A percentile compares a stretch with the other conserved stretches of the same genome.
Conservation (phyloP, 2,888 invertebrate genomes). For the Cheilosia pagana region DNA sequence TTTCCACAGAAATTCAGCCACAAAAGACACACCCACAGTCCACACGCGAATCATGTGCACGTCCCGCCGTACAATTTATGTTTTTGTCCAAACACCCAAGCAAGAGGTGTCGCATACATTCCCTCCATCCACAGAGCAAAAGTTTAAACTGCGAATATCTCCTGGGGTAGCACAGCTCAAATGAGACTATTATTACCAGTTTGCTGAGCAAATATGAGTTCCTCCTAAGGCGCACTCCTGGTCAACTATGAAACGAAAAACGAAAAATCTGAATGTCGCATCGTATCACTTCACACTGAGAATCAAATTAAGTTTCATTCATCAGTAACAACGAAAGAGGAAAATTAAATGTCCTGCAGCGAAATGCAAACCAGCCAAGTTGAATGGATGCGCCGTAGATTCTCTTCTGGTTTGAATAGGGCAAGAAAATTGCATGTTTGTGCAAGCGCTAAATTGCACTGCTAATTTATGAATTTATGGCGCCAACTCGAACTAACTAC, state of each 20-base stretch:
- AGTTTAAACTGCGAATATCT: too few relatives aligned
- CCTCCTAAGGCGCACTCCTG: background rate
- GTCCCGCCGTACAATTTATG: too few relatives aligned
- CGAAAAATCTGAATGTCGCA: constrained; percentile 5
- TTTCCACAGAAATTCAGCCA: too few relatives aligned
- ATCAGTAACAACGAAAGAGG: constrained; percentile 23
- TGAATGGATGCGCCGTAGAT: constrained; percentile 8
- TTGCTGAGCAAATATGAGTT: constrained; percentile 37
- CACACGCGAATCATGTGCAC: too few relatives aligned
- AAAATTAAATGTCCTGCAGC: constrained; percentile 17
- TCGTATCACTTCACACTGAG: background rate
- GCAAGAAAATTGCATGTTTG: constrained; percentile 14
- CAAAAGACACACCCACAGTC: too few relatives aligned
- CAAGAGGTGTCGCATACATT: too few relatives aligned
- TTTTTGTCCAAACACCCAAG: too few relatives aligned
- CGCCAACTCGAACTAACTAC: constrained; percentile 34
- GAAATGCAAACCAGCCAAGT: constrained; percentile 22
- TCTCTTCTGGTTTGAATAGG: constrained; percentile 30
- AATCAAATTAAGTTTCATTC: constrained; percentile 51
- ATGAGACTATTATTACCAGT: constrained; percentile 51
- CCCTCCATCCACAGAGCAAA: too few relatives aligned
- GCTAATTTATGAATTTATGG: constrained; percentile 49
- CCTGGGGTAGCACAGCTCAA: background rate
- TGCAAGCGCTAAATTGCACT: constrained; percentile 30
- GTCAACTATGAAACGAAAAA: too few relatives aligned